Conservation (phyloP, 2,888 invertebrate species). For the Acanthoscelides obtectus region DNA sequence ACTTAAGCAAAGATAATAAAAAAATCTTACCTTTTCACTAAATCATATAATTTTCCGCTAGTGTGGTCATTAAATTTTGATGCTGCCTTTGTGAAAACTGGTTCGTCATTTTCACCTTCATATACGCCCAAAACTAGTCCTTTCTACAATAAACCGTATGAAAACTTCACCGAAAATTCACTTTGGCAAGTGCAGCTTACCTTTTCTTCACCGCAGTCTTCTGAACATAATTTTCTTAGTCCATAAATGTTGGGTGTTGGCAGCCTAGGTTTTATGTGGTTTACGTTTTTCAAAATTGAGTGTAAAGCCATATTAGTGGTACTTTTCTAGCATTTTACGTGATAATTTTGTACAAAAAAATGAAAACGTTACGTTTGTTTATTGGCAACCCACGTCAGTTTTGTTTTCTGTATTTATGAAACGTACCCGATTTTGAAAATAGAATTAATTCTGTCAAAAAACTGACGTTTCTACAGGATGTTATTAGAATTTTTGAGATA, state of each 20-base stretch:
- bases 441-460: background rate
- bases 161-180: background rate
- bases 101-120: slow-evolving; percentile 45
- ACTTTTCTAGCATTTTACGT: slow-evolving; percentile 23
- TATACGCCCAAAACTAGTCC: slow-evolving; percentile 56
- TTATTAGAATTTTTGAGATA: background rate
- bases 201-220: slow-evolving; percentile 26
- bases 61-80: slow-evolving; percentile 51
- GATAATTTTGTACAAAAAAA: slow-evolving; percentile 30
- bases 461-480: background rate
- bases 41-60: slow-evolving; percentile 50
- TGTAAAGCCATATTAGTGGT: slow-evolving; percentile 21
- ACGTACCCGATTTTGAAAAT: background rate
- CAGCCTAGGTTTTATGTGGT: slow-evolving; percentile 22
- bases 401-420: background rate
- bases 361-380: slow-evolving; percentile 19
- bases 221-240: slow-evolving; percentile 24
- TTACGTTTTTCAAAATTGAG: slow-evolving; percentile 25
- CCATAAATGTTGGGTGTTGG: slow-evolving; percentile 11
- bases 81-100: slow-evolving; percentile 50
- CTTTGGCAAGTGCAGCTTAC: slow-evolving; percentile 11
- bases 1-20: background rate
- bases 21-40: slow-evolving; percentile 50
- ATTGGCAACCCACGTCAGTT: slow-evolving; percentile 19
- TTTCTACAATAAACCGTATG: slow-evolving; percentile 42